Conservation (phyloP, 1,140 invertebrate species). For the Drosophila tani region DNA sequence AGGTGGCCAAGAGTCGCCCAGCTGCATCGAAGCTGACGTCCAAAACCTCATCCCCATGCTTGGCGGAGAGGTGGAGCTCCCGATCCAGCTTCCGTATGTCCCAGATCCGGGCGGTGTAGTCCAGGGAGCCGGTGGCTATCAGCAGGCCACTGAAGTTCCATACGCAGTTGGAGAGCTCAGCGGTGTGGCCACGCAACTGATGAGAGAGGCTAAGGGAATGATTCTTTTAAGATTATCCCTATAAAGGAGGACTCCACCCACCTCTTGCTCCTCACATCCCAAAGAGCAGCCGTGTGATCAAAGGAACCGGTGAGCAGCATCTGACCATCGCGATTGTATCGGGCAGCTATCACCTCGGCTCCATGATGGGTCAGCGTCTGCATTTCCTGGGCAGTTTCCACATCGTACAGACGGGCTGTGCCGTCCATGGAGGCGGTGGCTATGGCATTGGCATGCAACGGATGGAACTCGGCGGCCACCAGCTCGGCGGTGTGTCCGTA, state of each 20-base stretch:
- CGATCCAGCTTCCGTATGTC: conserved; percentile 87
- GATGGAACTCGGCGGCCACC: conserved; percentile 89
- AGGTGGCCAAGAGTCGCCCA: conserved; percentile 89
- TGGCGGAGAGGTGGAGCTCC: conserved; percentile 88
- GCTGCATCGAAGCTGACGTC: conserved; percentile 91
- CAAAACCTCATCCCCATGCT: conserved; percentile 91
- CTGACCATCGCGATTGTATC: conserved; percentile 89
- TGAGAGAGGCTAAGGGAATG: conserved; percentile 86
- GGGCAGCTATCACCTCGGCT: conserved; percentile 90
- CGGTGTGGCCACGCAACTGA: conserved; percentile 89
- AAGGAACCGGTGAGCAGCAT: conserved; percentile 92
- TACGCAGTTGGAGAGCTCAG: conserved; percentile 90
- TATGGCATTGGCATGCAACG: conserved; percentile 86
- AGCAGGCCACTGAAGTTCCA: conserved; percentile 90
- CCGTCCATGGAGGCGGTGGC: conserved; percentile 92
- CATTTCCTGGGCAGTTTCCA: conserved; percentile 88
- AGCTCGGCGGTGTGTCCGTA: conserved; percentile 91
- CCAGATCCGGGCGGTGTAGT: conserved; percentile 92
- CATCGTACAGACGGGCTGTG: conserved; percentile 90
- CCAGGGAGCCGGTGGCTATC: conserved; percentile 90
- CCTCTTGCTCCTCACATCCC: conserved; percentile 90
- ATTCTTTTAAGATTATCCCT: not conserved
- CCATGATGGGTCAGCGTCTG: conserved; percentile 88
- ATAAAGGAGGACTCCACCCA: conserved; percentile 79
- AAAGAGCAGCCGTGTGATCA: conserved; percentile 90